These are phyloP conservation scores for Holacanthus passer DNA, from an alignment of 2,113 vertebrate species.

Conservation along the genomic window DNA sequence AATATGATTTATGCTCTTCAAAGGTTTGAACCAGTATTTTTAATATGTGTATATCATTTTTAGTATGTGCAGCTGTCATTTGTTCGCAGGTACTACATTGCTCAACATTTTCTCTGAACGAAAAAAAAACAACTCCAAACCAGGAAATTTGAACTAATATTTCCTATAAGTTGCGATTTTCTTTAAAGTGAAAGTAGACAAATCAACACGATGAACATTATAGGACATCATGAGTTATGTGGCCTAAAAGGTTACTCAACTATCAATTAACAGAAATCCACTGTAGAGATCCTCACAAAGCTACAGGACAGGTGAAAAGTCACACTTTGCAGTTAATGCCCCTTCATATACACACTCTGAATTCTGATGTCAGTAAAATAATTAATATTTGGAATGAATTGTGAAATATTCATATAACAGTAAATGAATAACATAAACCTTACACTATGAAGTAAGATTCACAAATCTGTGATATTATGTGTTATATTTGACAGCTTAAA, in stretches of 20 bases:
- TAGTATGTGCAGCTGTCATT: background rate
- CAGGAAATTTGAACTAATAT: constrained; percentile 8
- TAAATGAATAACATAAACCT: background rate
- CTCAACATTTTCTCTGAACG: background rate
- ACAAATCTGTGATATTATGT: background rate
- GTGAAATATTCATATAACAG: background rate
- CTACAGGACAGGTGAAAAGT: background rate
- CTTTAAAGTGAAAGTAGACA: constrained; percentile 25
- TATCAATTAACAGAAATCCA: background rate
- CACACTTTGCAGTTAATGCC: background rate
- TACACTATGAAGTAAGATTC: background rate
- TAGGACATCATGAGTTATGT: background rate
- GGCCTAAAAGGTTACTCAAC: background rate
- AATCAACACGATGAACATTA: background rate
- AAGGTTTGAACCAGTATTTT: background rate
- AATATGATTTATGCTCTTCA: background rate
- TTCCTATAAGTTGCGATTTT: constrained; percentile 11
- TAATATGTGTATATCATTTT: background rate
- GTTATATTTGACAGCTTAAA: background rate
- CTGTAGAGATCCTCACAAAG: background rate
- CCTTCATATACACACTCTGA: background rate
- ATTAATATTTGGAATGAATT: background rate
- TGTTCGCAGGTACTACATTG: background rate
- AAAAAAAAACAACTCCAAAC: background rate
- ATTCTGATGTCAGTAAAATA: background rate